Conservation (phyloP, 1,140 invertebrate genomes). For the Hesperophylax magnus region DNA sequence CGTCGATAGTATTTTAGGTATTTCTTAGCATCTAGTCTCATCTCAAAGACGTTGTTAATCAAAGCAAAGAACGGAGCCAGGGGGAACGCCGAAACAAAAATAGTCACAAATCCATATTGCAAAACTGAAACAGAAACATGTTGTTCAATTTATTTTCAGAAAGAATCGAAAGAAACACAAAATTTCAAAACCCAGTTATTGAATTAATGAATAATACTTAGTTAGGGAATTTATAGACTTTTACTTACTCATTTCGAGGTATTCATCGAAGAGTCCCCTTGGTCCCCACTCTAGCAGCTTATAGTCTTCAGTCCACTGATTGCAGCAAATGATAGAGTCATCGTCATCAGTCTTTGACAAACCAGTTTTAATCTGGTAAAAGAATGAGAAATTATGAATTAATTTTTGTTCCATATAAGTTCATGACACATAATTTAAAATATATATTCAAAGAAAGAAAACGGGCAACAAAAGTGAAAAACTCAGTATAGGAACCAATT, state of each 20-base stretch:
- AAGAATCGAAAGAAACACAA: slow-evolving; percentile 37
- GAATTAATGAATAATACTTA: too few relatives aligned
- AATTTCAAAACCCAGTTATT: background rate
- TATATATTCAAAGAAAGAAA: too few relatives aligned
- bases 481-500: too few relatives aligned
- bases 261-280: slow-evolving; percentile 84
- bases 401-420: too few relatives aligned
- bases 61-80: slow-evolving; percentile 57
- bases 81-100: slow-evolving; percentile 72
- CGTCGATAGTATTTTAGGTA: slow-evolving; percentile 86
- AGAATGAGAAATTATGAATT: background rate
- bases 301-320: slow-evolving; percentile 86
- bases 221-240: too few relatives aligned
- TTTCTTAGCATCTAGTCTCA: slow-evolving; percentile 90
- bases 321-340: slow-evolving; percentile 63
- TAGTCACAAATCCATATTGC: slow-evolving; percentile 90
- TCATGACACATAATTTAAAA: too few relatives aligned
- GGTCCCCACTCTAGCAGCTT: slow-evolving; percentile 77
- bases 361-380: slow-evolving; percentile 40
- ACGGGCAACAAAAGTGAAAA: too few relatives aligned
- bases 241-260: slow-evolving; percentile 86
- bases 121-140: slow-evolving; percentile 72
- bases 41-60: slow-evolving; percentile 76
- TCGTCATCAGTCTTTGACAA: slow-evolving; percentile 49
- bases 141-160: background rate